phyloP scores from a whole-genome alignment of 2,113 vertebrate species.

The Rostratula benghalensis region DNA sequence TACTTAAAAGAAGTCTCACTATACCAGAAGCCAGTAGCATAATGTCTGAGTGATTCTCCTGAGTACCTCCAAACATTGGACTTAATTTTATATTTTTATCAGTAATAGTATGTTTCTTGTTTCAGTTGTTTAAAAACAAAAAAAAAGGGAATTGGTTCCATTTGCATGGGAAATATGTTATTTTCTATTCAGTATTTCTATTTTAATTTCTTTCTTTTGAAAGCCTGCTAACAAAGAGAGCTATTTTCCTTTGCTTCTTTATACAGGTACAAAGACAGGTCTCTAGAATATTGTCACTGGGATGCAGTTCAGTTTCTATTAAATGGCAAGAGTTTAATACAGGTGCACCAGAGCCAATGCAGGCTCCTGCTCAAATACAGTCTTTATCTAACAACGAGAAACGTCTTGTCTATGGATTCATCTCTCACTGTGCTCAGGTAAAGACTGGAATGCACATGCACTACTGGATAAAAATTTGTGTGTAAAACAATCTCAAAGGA shows the following conservation, averaged over 20 bases:
- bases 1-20: not conserved
- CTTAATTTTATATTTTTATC: not conserved
- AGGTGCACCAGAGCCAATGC: constrained; percentile 63
- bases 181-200: not conserved
- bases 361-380: constrained; percentile 82
- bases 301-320: constrained; percentile 84
- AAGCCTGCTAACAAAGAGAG: not conserved
- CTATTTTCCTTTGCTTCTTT: not conserved
- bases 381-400: constrained; percentile 82
- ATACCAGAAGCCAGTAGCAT: not conserved
- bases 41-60: not conserved
- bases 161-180: not conserved
- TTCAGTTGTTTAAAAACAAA: not conserved
- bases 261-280: constrained; percentile 79
- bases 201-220: not conserved
- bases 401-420: constrained; percentile 86
- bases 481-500: not conserved
- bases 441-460: not conserved
- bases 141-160: not conserved
- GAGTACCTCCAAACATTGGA: not conserved
- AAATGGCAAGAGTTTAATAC: constrained; percentile 83
- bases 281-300: constrained; percentile 72
- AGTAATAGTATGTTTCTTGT: not conserved
- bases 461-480: not conserved
- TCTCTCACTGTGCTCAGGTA: constrained; percentile 86